Conservation (phyloP, 1,140 invertebrate genomes). For the Pogonomyrmex californicus region DNA sequence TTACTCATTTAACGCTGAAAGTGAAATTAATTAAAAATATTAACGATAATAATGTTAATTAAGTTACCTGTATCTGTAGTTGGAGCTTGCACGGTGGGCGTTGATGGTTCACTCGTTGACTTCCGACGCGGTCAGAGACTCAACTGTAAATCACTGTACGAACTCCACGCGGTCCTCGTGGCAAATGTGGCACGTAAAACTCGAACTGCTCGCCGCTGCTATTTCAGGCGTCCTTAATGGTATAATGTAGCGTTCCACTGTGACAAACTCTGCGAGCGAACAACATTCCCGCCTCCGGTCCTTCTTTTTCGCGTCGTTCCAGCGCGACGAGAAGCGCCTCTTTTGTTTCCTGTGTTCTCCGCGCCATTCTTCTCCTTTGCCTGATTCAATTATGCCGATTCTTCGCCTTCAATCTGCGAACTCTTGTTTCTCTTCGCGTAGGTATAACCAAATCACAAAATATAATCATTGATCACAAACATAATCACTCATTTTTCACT, state of each 20-base stretch:
- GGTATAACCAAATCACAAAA: slow-evolving; percentile 5
- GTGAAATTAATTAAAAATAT: neutral
- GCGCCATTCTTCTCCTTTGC: neutral
- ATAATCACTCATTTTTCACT: neutral
- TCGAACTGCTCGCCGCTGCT: slow-evolving; percentile 69
- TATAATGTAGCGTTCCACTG: slow-evolving; percentile 77
- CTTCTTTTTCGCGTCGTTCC: slow-evolving; percentile 62
- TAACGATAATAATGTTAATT: neutral
- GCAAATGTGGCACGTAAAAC: slow-evolving; percentile 76
- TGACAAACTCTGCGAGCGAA: slow-evolving; percentile 80
- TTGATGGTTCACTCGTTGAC: neutral
- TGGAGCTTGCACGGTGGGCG: neutral
- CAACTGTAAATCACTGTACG: slow-evolving; percentile 68
- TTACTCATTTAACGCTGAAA: slow-evolving; percentile 2
- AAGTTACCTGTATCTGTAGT: neutral
- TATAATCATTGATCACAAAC: neutral
- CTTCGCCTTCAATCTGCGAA: neutral
- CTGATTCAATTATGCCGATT: slow-evolving; percentile 40
- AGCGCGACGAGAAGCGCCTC: slow-evolving; percentile 49
- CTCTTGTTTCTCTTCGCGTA: neutral
- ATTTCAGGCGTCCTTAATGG: slow-evolving; percentile 71
- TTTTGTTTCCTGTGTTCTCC: slow-evolving; percentile 56
- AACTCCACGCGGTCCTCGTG: slow-evolving; percentile 44
- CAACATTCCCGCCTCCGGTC: slow-evolving; percentile 75
- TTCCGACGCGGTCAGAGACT: neutral